Base-by-base conservation (phyloP, 2,888 invertebrate genomes). In the Lepeophtheirus nordmannii region DNA sequence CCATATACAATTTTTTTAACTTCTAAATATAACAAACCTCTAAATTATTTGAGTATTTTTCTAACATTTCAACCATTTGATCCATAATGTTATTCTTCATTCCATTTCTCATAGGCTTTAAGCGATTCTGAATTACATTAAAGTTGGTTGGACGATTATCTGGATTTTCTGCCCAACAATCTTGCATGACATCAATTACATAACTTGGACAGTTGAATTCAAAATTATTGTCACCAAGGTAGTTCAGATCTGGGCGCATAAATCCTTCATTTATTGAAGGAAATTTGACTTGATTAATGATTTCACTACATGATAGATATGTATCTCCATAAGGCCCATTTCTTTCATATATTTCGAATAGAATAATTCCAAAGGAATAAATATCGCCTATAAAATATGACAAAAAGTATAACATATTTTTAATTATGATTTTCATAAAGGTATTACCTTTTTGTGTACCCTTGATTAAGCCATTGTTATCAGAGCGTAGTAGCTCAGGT, bases 11-110 rank as follows among this genome's bases (percentile, higher is more conserved):
- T 58, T 22, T 22, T 22, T 58, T 5, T 14, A 58, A n/a, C n/a
- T n/a, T n/a, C n/a, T 22, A 17, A 12, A 22, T 10, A 20, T 11
- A 30, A 22, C 60, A 12, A 1, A 73, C 75, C 73, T 90, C 90
- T 68, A 91, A 75, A 75, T 89, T 89, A 57, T 85, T 85, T 0
- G 89, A 89, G 73, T 91, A 89, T 73, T 89, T 89, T 75, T 90
- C 89, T 89, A 90, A 89, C 74, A 89, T 87, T 0, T 85, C 83
- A 69, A 90, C 77, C 89, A 90, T 89, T 73, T 89, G 89, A 76
- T 89, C 89, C 73, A 89, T 87, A 70, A 89, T 88, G 72, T 89
- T 88, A 2, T 86, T 82, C 75, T 87, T 87, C 76, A 85, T 85
- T 72, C 10, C 92, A 74, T 89, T 86, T 66, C 87, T 86, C 82